A percentile compares a stretch with the other conserved stretches of the same genome.
Conservation (phyloP, 2,888 invertebrate species). For the Melieria omissa region DNA sequence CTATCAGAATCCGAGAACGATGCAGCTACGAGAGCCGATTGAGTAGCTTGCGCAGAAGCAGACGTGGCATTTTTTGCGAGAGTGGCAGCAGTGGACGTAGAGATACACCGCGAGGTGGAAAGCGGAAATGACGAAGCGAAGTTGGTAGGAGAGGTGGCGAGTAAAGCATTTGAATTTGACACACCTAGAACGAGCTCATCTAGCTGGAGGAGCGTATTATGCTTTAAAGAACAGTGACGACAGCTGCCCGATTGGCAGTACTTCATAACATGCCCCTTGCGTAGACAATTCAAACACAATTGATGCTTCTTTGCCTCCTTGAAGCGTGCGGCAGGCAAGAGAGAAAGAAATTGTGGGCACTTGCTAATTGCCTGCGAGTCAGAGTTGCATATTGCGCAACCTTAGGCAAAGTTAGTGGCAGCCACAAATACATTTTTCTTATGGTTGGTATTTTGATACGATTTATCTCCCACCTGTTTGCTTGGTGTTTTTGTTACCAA, state of each 20-base stretch:
- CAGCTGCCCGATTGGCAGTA: slow-evolving; percentile 27
- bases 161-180: neutral
- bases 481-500: slow-evolving; percentile 1
- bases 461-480: too few species aligned
- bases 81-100: neutral
- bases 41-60: neutral
- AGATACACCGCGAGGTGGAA: neutral
- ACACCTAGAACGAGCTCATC: neutral
- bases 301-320: slow-evolving; percentile 11
- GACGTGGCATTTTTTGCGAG: neutral
- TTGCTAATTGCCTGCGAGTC: slow-evolving; percentile 18
- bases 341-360: slow-evolving; percentile 28
- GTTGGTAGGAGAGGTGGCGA: neutral
- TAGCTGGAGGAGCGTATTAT: slow-evolving; percentile 19
- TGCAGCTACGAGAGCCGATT: too few species aligned
- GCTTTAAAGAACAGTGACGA: slow-evolving; percentile 11
- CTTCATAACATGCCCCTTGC: slow-evolving; percentile 23
- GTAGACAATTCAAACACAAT: slow-evolving; percentile 29
- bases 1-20: neutral
- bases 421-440: slow-evolving; percentile 14
- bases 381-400: slow-evolving; percentile 29
- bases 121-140: neutral
- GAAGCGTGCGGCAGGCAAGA: too few species aligned
- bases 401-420: slow-evolving; percentile 21
- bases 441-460: neutral